Percentiles rank a stretch among this genome's conserved stretches.
Conservation (phyloP, 2,888 invertebrate genomes). For the Nycteola revayana region DNA sequence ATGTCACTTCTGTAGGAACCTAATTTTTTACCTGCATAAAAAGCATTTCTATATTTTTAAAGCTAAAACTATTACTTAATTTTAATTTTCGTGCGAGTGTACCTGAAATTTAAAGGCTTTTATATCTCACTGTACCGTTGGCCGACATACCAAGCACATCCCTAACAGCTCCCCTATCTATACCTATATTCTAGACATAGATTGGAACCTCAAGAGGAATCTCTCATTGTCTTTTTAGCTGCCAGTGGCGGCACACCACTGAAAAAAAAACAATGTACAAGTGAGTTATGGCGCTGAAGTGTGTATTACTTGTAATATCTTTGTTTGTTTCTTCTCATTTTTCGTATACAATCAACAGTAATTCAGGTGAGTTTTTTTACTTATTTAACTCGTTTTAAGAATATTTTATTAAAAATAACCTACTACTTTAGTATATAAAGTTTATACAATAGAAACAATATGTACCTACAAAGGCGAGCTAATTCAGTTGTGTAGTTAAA, state of each 20-base stretch:
- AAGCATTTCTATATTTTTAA: too few relatives aligned
- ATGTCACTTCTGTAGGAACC: too few relatives aligned
- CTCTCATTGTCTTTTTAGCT: slow-evolving; percentile 36
- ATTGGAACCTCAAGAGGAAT: slow-evolving; percentile 12
- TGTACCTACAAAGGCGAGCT: too few relatives aligned
- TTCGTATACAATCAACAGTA: slow-evolving; percentile 43
- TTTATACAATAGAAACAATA: too few relatives aligned
- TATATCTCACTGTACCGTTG: slow-evolving; percentile 24
- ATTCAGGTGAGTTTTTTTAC: slow-evolving; percentile 46
- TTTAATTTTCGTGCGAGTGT: too few relatives aligned
- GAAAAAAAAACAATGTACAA: slow-evolving; percentile 9
- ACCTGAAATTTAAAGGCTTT: too few relatives aligned
- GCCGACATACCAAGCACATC: slow-evolving; percentile 30
- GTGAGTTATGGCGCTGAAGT: slow-evolving; percentile 43
- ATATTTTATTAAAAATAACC: too few relatives aligned
- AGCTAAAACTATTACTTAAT: too few relatives aligned
- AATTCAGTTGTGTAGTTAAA: too few relatives aligned
- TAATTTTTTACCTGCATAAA: too few relatives aligned
- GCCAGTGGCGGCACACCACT: slow-evolving; percentile 20
- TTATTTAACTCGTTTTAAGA: too few relatives aligned
- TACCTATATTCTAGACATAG: slow-evolving; percentile 20
- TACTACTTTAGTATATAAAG: too few relatives aligned
- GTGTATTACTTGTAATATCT: slow-evolving; percentile 40
- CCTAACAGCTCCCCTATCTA: slow-evolving; percentile 24
- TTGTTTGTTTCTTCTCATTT: slow-evolving; percentile 50